A percentile compares a stretch with the other conserved stretches of the same genome.
Conservation (phyloP, 2,797 vertebrate species). For the Ctenochaetus hawaiiensis region DNA sequence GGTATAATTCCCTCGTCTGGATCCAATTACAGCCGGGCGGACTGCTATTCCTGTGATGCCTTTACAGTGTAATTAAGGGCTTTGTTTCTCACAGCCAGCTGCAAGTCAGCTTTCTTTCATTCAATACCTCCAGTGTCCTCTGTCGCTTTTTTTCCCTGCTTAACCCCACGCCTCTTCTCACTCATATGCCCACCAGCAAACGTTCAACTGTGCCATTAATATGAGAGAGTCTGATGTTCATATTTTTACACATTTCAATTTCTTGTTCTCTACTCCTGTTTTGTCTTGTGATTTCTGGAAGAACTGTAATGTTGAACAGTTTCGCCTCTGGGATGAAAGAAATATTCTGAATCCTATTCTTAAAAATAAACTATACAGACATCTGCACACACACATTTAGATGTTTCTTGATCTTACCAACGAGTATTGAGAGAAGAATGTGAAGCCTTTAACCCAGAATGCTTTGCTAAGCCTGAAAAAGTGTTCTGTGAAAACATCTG, state of each 20-base stretch:
- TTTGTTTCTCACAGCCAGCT: slow-evolving; percentile 76
- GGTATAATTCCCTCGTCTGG: slow-evolving; percentile 87
- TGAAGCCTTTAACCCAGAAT: background rate
- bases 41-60: slow-evolving; percentile 78
- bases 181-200: slow-evolving; percentile 29
- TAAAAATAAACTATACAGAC: background rate
- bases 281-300: too few species aligned
- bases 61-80: slow-evolving; percentile 83
- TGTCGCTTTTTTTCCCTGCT: slow-evolving; percentile 8
- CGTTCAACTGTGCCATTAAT: background rate
- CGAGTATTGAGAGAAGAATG: background rate
- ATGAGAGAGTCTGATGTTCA: too few species aligned
- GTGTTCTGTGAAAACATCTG: slow-evolving; percentile 15
- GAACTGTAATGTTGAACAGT: too few species aligned
- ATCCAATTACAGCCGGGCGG: slow-evolving; percentile 81
- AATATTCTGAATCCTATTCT: too few species aligned
- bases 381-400: background rate
- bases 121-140: slow-evolving; percentile 36
- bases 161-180: slow-evolving; percentile 42
- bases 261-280: too few species aligned
- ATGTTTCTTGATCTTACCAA: slow-evolving; percentile 1
- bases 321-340: too few species aligned
- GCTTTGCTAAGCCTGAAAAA: slow-evolving; percentile 10
- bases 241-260: too few species aligned
- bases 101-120: slow-evolving; percentile 61